These are phyloP conservation scores for Pollenia labialis DNA, from an alignment of 2,888 invertebrate genomes.

Conservation along the genomic window DNA sequence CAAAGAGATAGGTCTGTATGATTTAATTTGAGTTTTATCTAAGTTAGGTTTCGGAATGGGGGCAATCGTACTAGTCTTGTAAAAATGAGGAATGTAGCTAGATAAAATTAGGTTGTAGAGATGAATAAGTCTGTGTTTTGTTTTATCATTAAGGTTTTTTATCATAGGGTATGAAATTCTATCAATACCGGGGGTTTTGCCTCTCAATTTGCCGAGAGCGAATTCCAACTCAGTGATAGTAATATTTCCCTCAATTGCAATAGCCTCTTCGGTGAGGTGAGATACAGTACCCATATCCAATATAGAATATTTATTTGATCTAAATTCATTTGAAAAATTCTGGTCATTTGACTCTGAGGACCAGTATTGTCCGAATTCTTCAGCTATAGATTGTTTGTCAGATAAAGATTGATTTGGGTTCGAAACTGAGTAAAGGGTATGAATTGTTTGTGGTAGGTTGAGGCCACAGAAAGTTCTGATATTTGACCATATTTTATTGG, in stretches of 20 bases:
- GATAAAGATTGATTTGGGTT: background rate
- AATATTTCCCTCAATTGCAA: constrained; percentile 1
- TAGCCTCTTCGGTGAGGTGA: background rate
- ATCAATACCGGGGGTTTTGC: constrained; percentile 30
- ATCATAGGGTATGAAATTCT: constrained; percentile 59
- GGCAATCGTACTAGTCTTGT: constrained; percentile 63
- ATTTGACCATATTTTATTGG: constrained; percentile 28
- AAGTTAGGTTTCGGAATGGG: constrained; percentile 64
- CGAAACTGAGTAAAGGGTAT: background rate
- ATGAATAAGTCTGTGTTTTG: constrained; percentile 44
- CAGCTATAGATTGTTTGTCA: constrained; percentile 2
- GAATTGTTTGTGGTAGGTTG: background rate
- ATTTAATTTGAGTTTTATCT: constrained; percentile 62
- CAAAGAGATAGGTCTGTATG: constrained; percentile 70
- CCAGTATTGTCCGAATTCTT: constrained; percentile 18
- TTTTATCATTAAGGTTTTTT: constrained; percentile 30
- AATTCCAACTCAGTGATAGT: background rate
- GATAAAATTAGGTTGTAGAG: constrained; percentile 66
- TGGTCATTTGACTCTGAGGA: background rate
- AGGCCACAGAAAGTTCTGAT: constrained; percentile 31
- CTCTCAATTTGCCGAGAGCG: background rate
- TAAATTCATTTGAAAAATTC: background rate
- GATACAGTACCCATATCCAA: no score
- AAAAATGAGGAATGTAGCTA: constrained; percentile 63
- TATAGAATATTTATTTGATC: background rate